phyloP scores from a whole-genome alignment of 2,888 invertebrate species.

The Caprella mutica region DNA sequence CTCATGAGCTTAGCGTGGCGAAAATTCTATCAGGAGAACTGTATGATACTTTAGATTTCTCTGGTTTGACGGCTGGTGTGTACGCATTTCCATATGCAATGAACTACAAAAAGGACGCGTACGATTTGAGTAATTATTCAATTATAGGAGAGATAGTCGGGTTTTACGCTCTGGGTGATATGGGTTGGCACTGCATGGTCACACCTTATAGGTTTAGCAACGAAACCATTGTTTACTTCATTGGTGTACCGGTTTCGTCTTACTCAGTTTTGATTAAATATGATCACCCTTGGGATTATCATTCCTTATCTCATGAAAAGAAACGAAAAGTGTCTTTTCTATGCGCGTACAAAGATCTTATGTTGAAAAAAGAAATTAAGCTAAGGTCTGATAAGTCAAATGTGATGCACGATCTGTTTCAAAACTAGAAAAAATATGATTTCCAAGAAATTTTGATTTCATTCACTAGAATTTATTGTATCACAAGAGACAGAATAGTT shows the following conservation, averaged over 20 bases:
- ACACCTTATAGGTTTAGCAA: neutral
- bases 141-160: slow-evolving; percentile 14
- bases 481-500: no score
- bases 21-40: slow-evolving; percentile 17
- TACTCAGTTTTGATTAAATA: no score
- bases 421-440: no score
- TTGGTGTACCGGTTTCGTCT: slow-evolving; percentile 21
- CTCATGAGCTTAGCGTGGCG: slow-evolving; percentile 4
- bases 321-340: no score
- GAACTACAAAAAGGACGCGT: neutral
- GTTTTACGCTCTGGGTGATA: slow-evolving; percentile 15
- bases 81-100: slow-evolving; percentile 16
- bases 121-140: slow-evolving; percentile 7
- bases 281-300: no score
- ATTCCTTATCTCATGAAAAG: no score
- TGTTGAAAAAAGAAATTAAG: no score
- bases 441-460: no score
- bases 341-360: no score
- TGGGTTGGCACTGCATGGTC: slow-evolving; percentile 16
- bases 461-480: no score
- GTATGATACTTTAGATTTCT: slow-evolving; percentile 11
- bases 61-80: neutral
- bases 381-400: no score
- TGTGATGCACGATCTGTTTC: no score
- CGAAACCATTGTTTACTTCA: slow-evolving; percentile 12